Base-by-base conservation (phyloP, 2,113 vertebrate genomes). In the Gallinago media region DNA sequence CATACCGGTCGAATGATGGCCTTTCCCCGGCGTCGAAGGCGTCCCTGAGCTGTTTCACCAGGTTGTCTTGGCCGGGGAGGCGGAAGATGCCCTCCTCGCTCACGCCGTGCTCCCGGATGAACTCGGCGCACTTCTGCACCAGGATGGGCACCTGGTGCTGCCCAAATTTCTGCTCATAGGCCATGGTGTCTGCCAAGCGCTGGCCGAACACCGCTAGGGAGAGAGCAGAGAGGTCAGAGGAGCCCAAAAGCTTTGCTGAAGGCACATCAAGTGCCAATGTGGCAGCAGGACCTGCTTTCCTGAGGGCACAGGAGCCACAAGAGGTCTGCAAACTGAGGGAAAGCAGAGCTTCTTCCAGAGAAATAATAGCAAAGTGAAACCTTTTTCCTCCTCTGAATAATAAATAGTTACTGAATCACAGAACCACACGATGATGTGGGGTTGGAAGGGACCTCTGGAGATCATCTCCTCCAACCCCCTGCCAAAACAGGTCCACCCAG, bases 1-100 rank as follows among this genome's bases (percentile, higher is more conserved):
- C 5, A 22, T 97, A 99, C 99, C 98, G 97, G 95, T 98, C 97
- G 91, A 99, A 99, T 0, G 99, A 99, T 2, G 99, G 99, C 22
- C 99, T 98, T 90, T 99, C 99, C 87, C 99, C 99, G 0, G 99
- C 99, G 4, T 99, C 99, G 2, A 99, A 99, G 5, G 99, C 98
- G 0, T 99, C 99, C 88, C 99, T 97, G 96, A 99, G 98, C 96
- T 99, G 98, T 80, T 99, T 99, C 67, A 99, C 99, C 36, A 99
- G 97, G 77, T 99, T 99, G 97, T 99, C 99, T 91, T 99, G 99
- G 26, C 99, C 99, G 0, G 99, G 99, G 10, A 99, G 99, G 12
- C 99, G 98, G 96, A 99, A 99, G 95, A 99, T 99, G 9, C 99
- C 99, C 94, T 99, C 99, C 96, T 99, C 99, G 0, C 83, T 95